Base-by-base conservation (phyloP, 2,797 vertebrate genomes). In the Dromococcyx pavoninus region DNA sequence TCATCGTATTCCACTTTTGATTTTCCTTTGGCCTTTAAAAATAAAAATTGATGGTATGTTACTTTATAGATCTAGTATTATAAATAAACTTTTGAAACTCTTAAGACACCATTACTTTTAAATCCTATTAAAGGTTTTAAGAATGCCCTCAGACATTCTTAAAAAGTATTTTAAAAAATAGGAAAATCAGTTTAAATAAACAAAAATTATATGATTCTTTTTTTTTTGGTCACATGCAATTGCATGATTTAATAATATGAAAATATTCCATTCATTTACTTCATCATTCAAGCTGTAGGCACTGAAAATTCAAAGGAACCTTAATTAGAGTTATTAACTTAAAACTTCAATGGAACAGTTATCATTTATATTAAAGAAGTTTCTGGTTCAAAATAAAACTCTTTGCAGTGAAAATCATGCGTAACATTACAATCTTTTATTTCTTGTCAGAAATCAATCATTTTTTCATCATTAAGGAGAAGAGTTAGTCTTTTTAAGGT, bases 241-340 rank as follows among this genome's bases (percentile, higher is more conserved):
- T 61, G 7, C 14, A 64, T 15, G n/a, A 10, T 67, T 69, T 43
- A 56, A 85, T 93, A 86, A 73, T 37, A 83, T 12, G 28, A 77
- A 87, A 86, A 92, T 78, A 95, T 79, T 93, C 35, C 51, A 61
- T 94, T 94, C 30, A 89, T 92, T 96, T 95, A 39, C 17, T 71
- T 96, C 58, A 53, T 60, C 19, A 87, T 79, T 95, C 54, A 95
- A 80, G 91, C 33, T 74, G 16, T 64, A 70, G 51, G 37, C 24
- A 60, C 48, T 86, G 89, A 74, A 93, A 96, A 91, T 82, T 93
- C 84, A 95, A 91, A 88, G 79, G 41, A 94, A 64, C 7, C 28
- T 57, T 95, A 88, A 96, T 96, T 94, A 75, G 17, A 57, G 30
- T 81, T 94, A 91, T 92, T 96, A 82, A 91, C 53, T 73, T 92